Conservation (phyloP, 2,888 invertebrate genomes). For the Nebria brevicollis region DNA sequence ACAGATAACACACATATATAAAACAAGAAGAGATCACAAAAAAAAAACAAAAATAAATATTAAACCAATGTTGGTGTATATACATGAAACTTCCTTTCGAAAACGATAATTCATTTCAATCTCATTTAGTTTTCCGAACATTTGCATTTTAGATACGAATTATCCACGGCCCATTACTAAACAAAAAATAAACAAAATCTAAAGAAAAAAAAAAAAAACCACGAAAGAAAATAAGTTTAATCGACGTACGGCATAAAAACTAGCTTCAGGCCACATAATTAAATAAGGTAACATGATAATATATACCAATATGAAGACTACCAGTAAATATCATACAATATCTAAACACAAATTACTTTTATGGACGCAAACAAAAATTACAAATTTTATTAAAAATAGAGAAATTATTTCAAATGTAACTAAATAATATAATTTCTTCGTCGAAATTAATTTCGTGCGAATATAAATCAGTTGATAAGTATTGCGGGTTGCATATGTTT, state of each 20-base stretch:
- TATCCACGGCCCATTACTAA: slow-evolving; percentile 14
- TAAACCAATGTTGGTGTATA: slow-evolving; percentile 12
- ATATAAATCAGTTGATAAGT: too few relatives aligned
- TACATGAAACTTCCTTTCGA: slow-evolving; percentile 17
- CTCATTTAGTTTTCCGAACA: slow-evolving; percentile 18
- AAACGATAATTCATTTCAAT: slow-evolving; percentile 17
- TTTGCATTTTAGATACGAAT: slow-evolving; percentile 17
- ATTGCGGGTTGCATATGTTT: too few relatives aligned
- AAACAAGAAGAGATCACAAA: not conserved
- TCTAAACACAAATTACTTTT: not conserved
- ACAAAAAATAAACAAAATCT: not conserved
- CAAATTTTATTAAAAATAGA: too few relatives aligned
- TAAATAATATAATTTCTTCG: too few relatives aligned
- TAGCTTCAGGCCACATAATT: not conserved
- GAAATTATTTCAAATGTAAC: too few relatives aligned
- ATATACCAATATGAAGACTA: not conserved
- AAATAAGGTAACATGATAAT: slow-evolving; percentile 22
- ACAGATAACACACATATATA: not conserved
- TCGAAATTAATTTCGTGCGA: too few relatives aligned
- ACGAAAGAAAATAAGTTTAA: slow-evolving; percentile 20
- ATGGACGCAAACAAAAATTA: not conserved
- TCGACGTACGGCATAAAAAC: slow-evolving; percentile 10
- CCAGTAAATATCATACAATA: not conserved
- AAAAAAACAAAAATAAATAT: not conserved
- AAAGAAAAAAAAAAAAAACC: slow-evolving; percentile 9